Conservation (phyloP, 1,140 invertebrate species). For the Atopsyche davidsoni region DNA sequence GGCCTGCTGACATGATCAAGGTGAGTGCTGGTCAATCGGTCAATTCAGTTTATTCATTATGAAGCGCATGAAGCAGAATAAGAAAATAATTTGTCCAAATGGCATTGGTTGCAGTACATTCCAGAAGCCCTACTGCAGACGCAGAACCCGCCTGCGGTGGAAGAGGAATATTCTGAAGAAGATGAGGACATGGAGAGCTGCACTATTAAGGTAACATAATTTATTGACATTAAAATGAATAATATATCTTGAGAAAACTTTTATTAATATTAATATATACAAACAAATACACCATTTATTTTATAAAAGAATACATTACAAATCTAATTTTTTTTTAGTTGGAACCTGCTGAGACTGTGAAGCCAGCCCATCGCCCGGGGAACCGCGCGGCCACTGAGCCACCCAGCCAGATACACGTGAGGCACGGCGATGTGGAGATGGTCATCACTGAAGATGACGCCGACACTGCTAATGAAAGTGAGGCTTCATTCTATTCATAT, state of each 20-base stretch:
- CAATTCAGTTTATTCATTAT: too few relatives aligned
- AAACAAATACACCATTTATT: too few relatives aligned
- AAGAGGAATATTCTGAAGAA: conserved; percentile 28
- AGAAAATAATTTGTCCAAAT: background rate
- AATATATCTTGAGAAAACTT: background rate
- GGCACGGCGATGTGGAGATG: conserved; percentile 13
- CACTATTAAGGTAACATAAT: too few relatives aligned
- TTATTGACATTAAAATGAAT: conserved; percentile 4
- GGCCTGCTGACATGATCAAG: conserved; percentile 38
- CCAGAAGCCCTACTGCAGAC: conserved; percentile 17
- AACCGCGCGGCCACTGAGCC: conserved; percentile 17
- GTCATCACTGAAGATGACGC: conserved; percentile 28
- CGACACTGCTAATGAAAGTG: conserved; percentile 29
- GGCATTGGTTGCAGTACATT: conserved; percentile 24
- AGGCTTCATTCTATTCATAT: background rate
- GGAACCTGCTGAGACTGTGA: too few relatives aligned
- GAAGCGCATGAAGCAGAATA: background rate
- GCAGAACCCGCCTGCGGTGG: background rate
- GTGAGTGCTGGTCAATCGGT: conserved; percentile 32
- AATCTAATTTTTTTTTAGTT: too few relatives aligned
- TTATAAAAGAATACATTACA: too few relatives aligned
- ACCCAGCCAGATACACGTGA: conserved; percentile 14
- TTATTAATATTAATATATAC: background rate
- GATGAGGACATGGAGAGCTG: conserved; percentile 35
- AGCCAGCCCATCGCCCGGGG: background rate